A percentile compares a stretch with the other conserved stretches of the same genome.
Evolutionary conservation across 2,888 invertebrate species (phyloP).

Genomic region (Rutpela maculata): DNA sequence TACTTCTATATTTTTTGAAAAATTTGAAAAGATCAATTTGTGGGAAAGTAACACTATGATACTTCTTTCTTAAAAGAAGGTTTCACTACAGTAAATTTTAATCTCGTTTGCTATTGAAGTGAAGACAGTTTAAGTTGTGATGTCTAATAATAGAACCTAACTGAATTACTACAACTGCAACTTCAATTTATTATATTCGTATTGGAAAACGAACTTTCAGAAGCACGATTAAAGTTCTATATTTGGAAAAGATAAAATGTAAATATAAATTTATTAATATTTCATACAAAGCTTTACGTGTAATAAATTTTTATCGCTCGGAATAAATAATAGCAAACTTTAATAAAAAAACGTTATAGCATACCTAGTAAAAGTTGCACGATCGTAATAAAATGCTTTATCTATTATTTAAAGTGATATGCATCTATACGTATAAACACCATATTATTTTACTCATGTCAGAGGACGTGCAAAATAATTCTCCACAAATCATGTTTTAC

Average conservation of each 20-base stretch:
- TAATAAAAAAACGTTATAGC: background rate
- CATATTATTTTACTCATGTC: background rate
- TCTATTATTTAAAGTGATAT: background rate
- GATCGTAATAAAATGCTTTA: background rate
- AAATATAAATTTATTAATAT: background rate
- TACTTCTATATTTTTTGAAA: no score
- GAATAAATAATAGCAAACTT: background rate
- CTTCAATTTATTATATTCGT: no score
- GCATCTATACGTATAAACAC: background rate
- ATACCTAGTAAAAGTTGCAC: background rate
- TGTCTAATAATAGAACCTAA: no score
- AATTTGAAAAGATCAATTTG: no score
- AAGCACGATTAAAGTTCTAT: background rate
- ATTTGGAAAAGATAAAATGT: background rate
- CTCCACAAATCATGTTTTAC: background rate
- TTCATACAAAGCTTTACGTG: background rate
- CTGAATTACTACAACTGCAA: no score
- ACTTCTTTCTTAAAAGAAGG: no score
- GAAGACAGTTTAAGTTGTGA: no score
- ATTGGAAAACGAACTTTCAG: no score
- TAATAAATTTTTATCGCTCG: background rate
- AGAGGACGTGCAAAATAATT: background rate
- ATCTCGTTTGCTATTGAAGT: no score
- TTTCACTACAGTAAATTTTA: no score
- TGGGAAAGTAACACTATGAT: no score